Base-by-base conservation (phyloP, 2,888 invertebrate species). In the Lamellibrachia satsuma region DNA sequence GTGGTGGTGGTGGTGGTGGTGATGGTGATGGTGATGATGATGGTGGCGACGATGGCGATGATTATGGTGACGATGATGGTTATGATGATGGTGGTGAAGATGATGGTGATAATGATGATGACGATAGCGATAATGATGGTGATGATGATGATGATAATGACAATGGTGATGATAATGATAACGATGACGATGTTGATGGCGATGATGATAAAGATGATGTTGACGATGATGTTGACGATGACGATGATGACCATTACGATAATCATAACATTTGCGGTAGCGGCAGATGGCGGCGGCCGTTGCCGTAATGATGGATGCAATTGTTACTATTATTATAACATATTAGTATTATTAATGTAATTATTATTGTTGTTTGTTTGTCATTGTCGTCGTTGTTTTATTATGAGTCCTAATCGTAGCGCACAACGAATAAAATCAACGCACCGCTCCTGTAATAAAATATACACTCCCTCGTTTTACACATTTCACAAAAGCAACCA, bases 171-270 rank as follows among this genome's bases (percentile, higher is more conserved):
- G 92, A 92, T 75, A 52, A 92, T 90, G 92, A 91, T 75, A 3
- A 92, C 3, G 11, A 39, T 39, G 39, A 39, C 39, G 39, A 39
- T 39, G 92, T 91, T 75, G 90, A 92, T 90, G 92, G 90, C 90
- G 52, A 92, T 27, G 11, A 39, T 39, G 39, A 39, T 1, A 39
- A 39, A 39, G n/a, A n/a, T n/a, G n/a, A n/a, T n/a, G n/a, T n/a
- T n/a, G n/a, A n/a, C n/a, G n/a, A n/a, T n/a, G n/a, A n/a, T n/a
- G n/a, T n/a, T n/a, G n/a, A n/a, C n/a, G n/a, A n/a, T n/a, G n/a
- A 91, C 75, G 92, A 92, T 60, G 90, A 92, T 75, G 92, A 91
- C 90, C 52, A 92, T n/a, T 52, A n/a, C n/a, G n/a, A n/a, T n/a
- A n/a, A n/a, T n/a, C n/a, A n/a, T n/a, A n/a, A n/a, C n/a, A n/a